Percentiles rank a stretch among this genome's conserved stretches.
Evolutionary conservation across 1,140 invertebrate species (phyloP).

Genomic region (Calliopsis andreniformis): DNA sequence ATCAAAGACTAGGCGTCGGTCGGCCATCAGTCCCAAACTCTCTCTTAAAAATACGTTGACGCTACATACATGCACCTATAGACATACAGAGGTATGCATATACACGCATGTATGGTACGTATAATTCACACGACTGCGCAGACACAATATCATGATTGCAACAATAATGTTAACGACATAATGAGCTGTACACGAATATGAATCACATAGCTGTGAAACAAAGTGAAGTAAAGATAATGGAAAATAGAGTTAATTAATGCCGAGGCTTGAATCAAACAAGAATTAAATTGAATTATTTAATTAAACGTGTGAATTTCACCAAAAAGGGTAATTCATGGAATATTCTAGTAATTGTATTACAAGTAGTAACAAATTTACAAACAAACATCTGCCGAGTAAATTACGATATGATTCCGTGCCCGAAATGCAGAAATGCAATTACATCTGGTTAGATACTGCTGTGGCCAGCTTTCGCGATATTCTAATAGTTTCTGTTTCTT

Average conservation of each 20-base stretch:
- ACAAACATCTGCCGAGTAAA: neutral
- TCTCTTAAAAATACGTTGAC: too few relatives aligned
- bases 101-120: neutral
- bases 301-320: neutral
- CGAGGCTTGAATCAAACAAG: neutral
- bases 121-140: neutral
- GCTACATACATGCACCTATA: too few relatives aligned
- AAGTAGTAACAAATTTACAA: neutral
- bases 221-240: neutral
- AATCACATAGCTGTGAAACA: neutral
- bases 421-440: neutral
- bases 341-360: neutral
- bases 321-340: neutral
- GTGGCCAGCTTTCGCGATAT: neutral
- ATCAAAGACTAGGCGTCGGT: too few relatives aligned
- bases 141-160: slow-evolving; percentile 5
- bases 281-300: neutral
- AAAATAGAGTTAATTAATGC: neutral
- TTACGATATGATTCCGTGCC: neutral
- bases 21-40: too few relatives aligned
- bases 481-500: neutral
- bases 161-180: neutral
- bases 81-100: too few relatives aligned
- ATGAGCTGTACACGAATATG: neutral
- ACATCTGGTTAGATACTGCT: neutral